A percentile compares a stretch with the other conserved stretches of the same genome.
Conservation (phyloP, 2,888 invertebrate species). For the Brenthis hecate region DNA sequence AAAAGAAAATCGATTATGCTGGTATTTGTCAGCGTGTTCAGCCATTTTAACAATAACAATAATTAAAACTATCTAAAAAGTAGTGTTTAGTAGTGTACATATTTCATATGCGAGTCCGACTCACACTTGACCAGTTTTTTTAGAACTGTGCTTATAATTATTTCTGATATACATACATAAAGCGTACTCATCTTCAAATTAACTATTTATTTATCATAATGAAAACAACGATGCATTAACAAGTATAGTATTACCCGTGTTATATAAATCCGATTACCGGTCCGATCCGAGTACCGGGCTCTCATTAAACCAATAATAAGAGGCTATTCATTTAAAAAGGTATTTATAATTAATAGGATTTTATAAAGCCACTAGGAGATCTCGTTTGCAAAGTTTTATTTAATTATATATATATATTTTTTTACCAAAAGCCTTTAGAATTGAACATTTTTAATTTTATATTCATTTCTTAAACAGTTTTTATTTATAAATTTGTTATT, state of each 20-base stretch:
- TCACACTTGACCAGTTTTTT: no score
- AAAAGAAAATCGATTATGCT: no score
- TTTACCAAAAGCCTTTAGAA: neutral
- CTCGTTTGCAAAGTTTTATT: neutral
- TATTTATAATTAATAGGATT: constrained; percentile 13
- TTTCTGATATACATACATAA: neutral
- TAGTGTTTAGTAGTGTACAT: no score
- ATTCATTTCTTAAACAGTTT: no score
- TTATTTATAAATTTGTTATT: no score
- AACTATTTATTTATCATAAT: neutral
- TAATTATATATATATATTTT: neutral
- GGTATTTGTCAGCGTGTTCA: no score
- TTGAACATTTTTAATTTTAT: no score
- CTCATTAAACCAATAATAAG: constrained; percentile 18
- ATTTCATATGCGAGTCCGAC: no score
- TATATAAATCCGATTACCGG: constrained; percentile 16
- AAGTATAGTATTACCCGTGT: constrained; percentile 8
- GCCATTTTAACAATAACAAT: no score
- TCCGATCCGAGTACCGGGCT: neutral
- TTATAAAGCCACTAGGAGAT: neutral
- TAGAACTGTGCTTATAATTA: no score
- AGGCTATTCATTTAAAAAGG: constrained; percentile 14
- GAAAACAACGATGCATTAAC: constrained; percentile 3
- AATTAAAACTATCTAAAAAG: no score
- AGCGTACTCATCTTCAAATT: neutral